A percentile compares a stretch with the other conserved stretches of the same genome.
Conservation (phyloP, 2,888 invertebrate species). For the Lypha dubia region DNA sequence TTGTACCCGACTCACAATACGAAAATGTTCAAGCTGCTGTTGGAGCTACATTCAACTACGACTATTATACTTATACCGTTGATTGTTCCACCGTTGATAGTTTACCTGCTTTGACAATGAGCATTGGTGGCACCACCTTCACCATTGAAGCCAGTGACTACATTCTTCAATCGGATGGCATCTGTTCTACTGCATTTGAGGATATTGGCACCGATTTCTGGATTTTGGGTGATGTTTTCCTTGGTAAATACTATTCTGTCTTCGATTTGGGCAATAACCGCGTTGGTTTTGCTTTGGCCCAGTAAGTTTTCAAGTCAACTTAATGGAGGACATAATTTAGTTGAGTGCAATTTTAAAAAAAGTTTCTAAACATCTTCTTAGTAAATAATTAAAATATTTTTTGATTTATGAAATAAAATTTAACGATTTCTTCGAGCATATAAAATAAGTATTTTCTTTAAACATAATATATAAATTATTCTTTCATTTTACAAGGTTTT, state of each 20-base stretch:
- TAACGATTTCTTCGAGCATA: too few relatives aligned
- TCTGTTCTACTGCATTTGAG: conserved; percentile 96
- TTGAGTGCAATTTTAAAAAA: background rate
- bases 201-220: conserved; percentile 88
- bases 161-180: conserved; percentile 84
- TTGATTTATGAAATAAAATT: too few relatives aligned
- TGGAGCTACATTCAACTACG: conserved; percentile 86
- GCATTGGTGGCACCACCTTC: conserved; percentile 89
- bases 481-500: too few relatives aligned
- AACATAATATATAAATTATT: too few relatives aligned
- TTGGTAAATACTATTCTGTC: conserved; percentile 96
- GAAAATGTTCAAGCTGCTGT: conserved; percentile 89
- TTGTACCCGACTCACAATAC: conserved; percentile 91
- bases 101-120: conserved; percentile 91
- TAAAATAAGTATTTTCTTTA: too few relatives aligned
- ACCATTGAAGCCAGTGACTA: conserved; percentile 91
- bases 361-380: too few relatives aligned
- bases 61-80: conserved; percentile 83
- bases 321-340: background rate
- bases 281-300: conserved; percentile 89
- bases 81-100: conserved; percentile 90
- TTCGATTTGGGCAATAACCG: conserved; percentile 94
- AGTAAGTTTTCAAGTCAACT: conserved; percentile 22
- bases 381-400: too few relatives aligned
- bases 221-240: conserved; percentile 98